Evolutionary conservation across 1,140 invertebrate species (phyloP), one percentile per base, ranked within the genome.

Genomic region (Aporrectodea caliginosa): DNA sequence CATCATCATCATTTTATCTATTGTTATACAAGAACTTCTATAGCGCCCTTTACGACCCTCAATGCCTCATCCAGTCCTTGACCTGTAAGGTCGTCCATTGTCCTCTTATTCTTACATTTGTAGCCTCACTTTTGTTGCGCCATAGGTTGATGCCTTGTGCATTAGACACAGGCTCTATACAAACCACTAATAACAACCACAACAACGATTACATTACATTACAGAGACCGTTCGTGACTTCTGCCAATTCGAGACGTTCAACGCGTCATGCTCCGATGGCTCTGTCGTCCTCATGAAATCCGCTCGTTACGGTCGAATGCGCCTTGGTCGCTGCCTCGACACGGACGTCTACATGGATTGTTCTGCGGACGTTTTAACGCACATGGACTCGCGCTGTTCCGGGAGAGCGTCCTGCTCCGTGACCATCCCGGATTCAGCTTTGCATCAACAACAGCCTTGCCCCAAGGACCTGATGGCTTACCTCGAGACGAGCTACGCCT

Each of bases 261-360:
- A 31, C 29, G 73, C 73, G 22, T 32, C 73, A 1, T 74, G 73
- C 16, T 22, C 16, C 12, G 73, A 74, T 32, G 73, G 33, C 0
- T 32, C 30, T 33, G 6, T 69, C 12, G 32, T 80, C n/a, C 32
- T 80, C 58, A 78, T 80, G 79, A 43, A 75, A 33, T 33, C 14
- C 22, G 79, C 79, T 16, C n/a, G 32, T 31, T 74, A 74, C 73
- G 73, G 73, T 32, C 29, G 73, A 32, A 74, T 74, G 73, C 29
- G 33, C 31, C 27, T 32, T n/a, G 73, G 73, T 12, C 14, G 29
- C 6, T 74, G 73, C 33, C 29, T 74, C 1, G 33, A 74, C 29
- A 71, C 69, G 14, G 75, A 77, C 27, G n/a, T 22, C 32, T 27
- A 30, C 75, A 27, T 77, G 34, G 75, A 43, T 69, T 77, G 75